Evolutionary conservation across 2,797 vertebrate species (phyloP), one percentile per base, ranked within the genome.

Genomic region (Lutjanus campechanus): DNA sequence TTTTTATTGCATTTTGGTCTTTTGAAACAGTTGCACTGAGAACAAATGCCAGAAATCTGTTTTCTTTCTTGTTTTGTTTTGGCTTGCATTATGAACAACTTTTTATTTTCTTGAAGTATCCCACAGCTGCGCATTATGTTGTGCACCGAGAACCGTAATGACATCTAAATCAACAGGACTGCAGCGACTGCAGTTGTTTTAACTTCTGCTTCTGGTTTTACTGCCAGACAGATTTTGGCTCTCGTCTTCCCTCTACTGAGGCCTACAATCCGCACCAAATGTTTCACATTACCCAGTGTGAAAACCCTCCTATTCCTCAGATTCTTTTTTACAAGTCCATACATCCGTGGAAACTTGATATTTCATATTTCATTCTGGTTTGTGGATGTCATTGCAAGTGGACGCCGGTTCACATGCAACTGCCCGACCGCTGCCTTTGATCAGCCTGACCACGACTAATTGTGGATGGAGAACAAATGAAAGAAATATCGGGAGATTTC

Each of bases 361-460:
- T 99, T 99, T 98, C 98, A 99, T 99, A 99, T 99, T 99, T 99
- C 98, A 99, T 98, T 99, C 97, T 99, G 97, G 96, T 98, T 97
- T 97, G 97, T 95, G 97, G 96, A 97, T 97, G 97, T 99, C 97
- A 98, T 97, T 96, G 97, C 95, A 95, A 98, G 94, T 71, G 96
- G 97, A 98, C 96, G 96, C 91, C 93, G 96, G 98, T 98, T 99
- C 98, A 99, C 98, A 99, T 97, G 97, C 98, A 97, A 97, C 94
- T 92, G 73, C 93, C 96, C 94, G 94, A 83, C 95, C 81, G 90
- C 93, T 74, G 84, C 93, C 98, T 99, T 99, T 99, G 98, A 99
- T 98, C 97, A 97, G 96, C 91, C 93, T 95, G 97, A 98, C 97
- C 96, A 89, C 92, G 94, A 97, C 97, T 98, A 99, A 99, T 98